A percentile compares a stretch with the other conserved stretches of the same genome.
These are phyloP conservation scores for Bugula neritina DNA, from an alignment of 2,888 invertebrate genomes.

Conservation along the genomic window DNA sequence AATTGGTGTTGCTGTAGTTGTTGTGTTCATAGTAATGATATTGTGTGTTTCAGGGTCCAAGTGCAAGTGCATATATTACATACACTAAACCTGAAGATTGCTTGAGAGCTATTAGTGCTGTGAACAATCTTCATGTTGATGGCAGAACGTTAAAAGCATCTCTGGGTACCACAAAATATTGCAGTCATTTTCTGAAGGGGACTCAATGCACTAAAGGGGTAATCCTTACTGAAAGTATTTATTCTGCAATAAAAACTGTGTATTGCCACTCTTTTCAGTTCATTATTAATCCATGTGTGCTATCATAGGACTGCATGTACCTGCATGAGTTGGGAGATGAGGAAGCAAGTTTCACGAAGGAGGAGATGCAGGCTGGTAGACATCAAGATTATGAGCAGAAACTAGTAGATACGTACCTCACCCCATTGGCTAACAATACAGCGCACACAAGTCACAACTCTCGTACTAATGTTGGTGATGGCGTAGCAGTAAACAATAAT, in stretches of 20 bases:
- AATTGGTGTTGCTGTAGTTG: too few species aligned
- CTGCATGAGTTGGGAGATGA: slow-evolving; percentile 93
- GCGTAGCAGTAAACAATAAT: neutral
- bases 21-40: too few species aligned
- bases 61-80: slow-evolving; percentile 87
- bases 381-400: slow-evolving; percentile 54
- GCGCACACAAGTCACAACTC: neutral
- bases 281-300: neutral
- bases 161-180: slow-evolving; percentile 98
- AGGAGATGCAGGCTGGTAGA: slow-evolving; percentile 83
- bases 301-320: slow-evolving; percentile 90
- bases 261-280: neutral
- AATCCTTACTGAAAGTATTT: slow-evolving; percentile 24
- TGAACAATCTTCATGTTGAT: slow-evolving; percentile 93
- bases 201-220: slow-evolving; percentile 88
- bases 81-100: slow-evolving; percentile 84
- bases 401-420: slow-evolving; percentile 45
- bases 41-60: slow-evolving; percentile 45
- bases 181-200: slow-evolving; percentile 98
- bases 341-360: slow-evolving; percentile 88
- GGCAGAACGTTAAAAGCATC: slow-evolving; percentile 93
- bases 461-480: neutral
- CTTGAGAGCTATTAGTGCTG: slow-evolving; percentile 88
- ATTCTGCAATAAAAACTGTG: neutral
- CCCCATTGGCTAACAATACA: neutral